Base-by-base conservation (phyloP, 1,140 invertebrate genomes). In the Neodiprion virginianus region DNA sequence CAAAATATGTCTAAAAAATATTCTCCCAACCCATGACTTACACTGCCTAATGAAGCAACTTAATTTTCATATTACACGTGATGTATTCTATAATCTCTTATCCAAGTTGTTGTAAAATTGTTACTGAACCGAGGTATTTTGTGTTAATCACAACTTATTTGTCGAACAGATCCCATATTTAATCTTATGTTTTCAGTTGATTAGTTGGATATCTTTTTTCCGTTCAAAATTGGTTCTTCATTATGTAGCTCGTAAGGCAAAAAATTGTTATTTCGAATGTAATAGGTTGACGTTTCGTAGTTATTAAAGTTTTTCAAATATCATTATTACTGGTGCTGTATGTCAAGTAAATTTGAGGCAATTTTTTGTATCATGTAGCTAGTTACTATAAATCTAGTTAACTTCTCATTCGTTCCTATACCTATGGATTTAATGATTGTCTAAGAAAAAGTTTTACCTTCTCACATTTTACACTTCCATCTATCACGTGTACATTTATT, bases 391-490 rank as follows among this genome's bases (percentile, higher is more conserved):
- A 40, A 40, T 40, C 28, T 40, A 40, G 5, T 40, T 40, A 40
- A 40, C 28, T 40, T 40, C 28, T 40, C 28, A 40, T 40, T 40
- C 5, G 28, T 40, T 40, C 28, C 28, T 40, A 40, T 40, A 3
- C 28, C 28, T 40, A 40, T 40, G 28, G 28, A 40, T 40, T 40
- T 40, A 40, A 65, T 28, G 21, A 23, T 28, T 66, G 40, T 65
- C 67, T n/a, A 12, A 40, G 17, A 40, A 12, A 14, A 65, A 53
- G 11, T 21, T 72, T 72, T 23, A 17, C 40, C 65, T 72, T 40
- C 48, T 65, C 48, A 61, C 53, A 65, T 72, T 72, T 72, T 28
- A 72, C 50, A 72, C 71, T 72, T 53, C 71, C 71, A 72, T 47
- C 1, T 23, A 72, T 40, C 28, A 40, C 5, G 28, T 47, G 28